Conservation (phyloP, 1,140 invertebrate genomes). For the Polypedilum vanderplanki region DNA sequence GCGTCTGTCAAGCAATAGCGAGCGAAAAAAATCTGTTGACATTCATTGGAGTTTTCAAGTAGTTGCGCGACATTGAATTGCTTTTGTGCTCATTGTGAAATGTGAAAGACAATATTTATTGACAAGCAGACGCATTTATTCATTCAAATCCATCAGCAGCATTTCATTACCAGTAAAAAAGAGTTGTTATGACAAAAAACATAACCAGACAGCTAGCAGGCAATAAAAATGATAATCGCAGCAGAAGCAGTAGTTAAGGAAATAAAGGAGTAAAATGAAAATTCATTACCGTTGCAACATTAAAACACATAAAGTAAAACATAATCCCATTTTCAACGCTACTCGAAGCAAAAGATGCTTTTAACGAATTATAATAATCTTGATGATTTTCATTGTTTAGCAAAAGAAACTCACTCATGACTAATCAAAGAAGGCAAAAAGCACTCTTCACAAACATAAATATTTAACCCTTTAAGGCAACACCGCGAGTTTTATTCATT, state of each 20-base stretch:
- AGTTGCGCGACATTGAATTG: slow-evolving; percentile 9
- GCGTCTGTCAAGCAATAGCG: slow-evolving; percentile 10
- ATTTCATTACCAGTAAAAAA: slow-evolving; percentile 1
- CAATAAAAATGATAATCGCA: slow-evolving; percentile 14
- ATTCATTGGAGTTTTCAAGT: slow-evolving; percentile 27
- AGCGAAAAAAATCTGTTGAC: neutral
- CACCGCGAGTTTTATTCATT: neutral
- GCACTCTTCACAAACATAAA: neutral
- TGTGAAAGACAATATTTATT: neutral
- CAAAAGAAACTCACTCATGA: slow-evolving; percentile 11
- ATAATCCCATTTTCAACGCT: neutral
- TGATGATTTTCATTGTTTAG: neutral
- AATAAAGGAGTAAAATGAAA: neutral
- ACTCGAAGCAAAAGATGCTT: slow-evolving; percentile 11
- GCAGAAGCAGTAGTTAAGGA: neutral
- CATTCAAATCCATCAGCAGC: neutral
- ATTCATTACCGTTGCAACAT: slow-evolving; percentile 2
- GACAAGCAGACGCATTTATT: slow-evolving; percentile 8
- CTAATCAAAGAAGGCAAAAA: neutral
- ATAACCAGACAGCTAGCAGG: neutral
- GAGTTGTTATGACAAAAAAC: neutral
- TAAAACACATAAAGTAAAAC: neutral
- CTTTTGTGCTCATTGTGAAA: neutral
- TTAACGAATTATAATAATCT: slow-evolving; percentile 20
- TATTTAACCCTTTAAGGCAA: neutral